Evolutionary conservation across 2,888 invertebrate genomes (phyloP).

Genomic region (Leptothorax acervorum): DNA sequence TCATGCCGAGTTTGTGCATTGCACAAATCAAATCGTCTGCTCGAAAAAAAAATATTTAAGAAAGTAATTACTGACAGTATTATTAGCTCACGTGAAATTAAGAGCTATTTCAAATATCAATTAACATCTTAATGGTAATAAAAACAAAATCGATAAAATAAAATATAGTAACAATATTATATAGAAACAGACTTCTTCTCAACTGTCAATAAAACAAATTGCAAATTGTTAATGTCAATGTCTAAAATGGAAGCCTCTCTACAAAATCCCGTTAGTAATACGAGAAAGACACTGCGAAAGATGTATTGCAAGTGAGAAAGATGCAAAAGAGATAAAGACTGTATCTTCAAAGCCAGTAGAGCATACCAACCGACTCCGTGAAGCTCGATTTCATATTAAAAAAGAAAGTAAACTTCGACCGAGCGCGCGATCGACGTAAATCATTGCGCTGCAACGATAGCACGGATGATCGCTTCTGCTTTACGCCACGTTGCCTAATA

Average conservation of each 20-base stretch:
- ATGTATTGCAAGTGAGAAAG: slow-evolving; percentile 12
- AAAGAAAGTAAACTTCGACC: slow-evolving; percentile 63
- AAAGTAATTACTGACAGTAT: neutral
- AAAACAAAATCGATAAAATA: neutral
- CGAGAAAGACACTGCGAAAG: neutral
- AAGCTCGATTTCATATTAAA: slow-evolving; percentile 59
- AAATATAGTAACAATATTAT: neutral
- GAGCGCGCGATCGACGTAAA: slow-evolving; percentile 68
- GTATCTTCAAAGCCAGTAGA: slow-evolving; percentile 51
- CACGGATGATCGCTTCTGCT: slow-evolving; percentile 65
- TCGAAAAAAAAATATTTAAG: neutral
- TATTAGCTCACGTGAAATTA: neutral
- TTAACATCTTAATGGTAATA: neutral
- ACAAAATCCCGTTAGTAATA: neutral
- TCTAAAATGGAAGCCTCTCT: neutral
- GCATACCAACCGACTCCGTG: slow-evolving; percentile 49
- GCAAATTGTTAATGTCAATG: neutral
- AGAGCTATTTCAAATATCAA: neutral
- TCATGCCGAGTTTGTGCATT: neutral
- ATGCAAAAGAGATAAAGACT: slow-evolving; percentile 52
- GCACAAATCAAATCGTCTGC: no score
- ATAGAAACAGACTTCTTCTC: neutral
- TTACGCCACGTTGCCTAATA: slow-evolving; percentile 73
- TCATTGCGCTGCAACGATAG: slow-evolving; percentile 55
- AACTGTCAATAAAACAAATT: neutral